A percentile compares a stretch with the other conserved stretches of the same genome.
Evolutionary conservation across 2,797 vertebrate species (phyloP).

Genomic region (Argyrosomus regius): DNA sequence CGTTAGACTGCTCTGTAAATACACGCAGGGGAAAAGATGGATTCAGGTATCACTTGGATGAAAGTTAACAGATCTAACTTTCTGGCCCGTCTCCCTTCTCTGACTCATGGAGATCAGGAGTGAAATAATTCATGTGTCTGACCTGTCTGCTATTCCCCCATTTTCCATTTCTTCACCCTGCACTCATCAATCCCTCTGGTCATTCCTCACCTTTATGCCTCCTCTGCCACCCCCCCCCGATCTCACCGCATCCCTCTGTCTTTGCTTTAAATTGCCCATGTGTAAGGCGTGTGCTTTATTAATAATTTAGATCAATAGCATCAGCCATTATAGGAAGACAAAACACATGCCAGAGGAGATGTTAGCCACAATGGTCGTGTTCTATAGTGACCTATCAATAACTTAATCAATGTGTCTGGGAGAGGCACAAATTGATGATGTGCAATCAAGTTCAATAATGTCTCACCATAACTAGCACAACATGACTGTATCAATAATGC

Average conservation of each 20-base stretch:
- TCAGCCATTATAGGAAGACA: constrained; percentile 32
- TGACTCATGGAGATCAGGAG: not conserved
- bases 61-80: not conserved
- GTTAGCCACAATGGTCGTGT: constrained; percentile 29
- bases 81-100: not conserved
- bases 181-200: not conserved
- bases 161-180: constrained; percentile 5
- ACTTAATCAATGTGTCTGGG: constrained; percentile 63
- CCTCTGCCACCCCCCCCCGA: not conserved
- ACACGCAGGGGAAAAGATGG: constrained; percentile 37
- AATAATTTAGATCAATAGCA: constrained; percentile 52
- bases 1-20: constrained; percentile 35
- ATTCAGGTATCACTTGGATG: constrained; percentile 24
- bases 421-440: constrained; percentile 52
- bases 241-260: constrained; percentile 12
- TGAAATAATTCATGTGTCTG: constrained; percentile 1
- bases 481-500: constrained; percentile 38
- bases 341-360: constrained; percentile 41
- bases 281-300: constrained; percentile 8
- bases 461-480: constrained; percentile 50
- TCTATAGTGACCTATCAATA: constrained; percentile 63
- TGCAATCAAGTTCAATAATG: constrained; percentile 56
- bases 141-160: not conserved
- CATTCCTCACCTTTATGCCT: not conserved
- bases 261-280: constrained; percentile 1